phyloP scores from a whole-genome alignment of 53 echinoderm and acorn worm genomes.

The Henricia sp. region DNA sequence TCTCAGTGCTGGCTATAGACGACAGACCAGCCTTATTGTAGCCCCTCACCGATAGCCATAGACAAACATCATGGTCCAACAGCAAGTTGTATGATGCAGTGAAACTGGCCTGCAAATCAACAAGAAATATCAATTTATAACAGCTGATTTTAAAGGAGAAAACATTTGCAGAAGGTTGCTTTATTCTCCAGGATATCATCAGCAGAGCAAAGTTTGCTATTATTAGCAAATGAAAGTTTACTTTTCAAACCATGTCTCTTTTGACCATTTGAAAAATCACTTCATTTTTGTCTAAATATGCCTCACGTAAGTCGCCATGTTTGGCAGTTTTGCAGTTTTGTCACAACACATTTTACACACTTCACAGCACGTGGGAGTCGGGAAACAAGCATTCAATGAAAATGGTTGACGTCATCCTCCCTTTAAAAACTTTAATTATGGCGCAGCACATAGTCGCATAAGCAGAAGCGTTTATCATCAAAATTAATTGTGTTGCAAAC shows the following conservation, averaged over 20 bases:
- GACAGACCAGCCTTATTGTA: constrained; percentile 63
- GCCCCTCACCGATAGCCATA: constrained; percentile 40
- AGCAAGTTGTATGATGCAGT: background rate
- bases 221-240: background rate
- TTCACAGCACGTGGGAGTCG: too few species aligned
- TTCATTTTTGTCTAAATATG: too few species aligned
- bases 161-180: background rate
- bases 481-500: too few species aligned
- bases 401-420: too few species aligned
- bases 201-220: background rate
- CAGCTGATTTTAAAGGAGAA: background rate
- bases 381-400: too few species aligned
- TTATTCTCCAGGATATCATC: background rate
- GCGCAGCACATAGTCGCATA: too few species aligned
- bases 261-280: too few species aligned
- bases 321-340: too few species aligned
- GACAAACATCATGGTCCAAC: constrained; percentile 18
- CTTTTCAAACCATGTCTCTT: too few species aligned
- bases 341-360: background rate
- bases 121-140: background rate
- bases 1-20: constrained; percentile 28
- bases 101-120: constrained; percentile 9
- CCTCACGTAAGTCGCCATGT: too few species aligned
- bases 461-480: too few species aligned
- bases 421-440: too few species aligned